Percentiles rank a stretch among this genome's conserved stretches.
Conservation (phyloP, 2,888 invertebrate genomes). For the Calameuta filiformis region DNA sequence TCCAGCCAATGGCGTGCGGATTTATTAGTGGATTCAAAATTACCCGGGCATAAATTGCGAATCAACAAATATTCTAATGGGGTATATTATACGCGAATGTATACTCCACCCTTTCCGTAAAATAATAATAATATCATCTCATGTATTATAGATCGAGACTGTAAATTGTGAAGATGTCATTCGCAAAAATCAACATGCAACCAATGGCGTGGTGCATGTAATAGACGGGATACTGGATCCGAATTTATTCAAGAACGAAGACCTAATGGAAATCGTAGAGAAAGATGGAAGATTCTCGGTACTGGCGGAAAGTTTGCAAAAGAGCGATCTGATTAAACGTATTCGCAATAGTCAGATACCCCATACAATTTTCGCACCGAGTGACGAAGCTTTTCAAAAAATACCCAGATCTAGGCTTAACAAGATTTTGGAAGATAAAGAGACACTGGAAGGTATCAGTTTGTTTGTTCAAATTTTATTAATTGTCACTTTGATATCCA, state of each 20-base stretch:
- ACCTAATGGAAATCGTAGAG: slow-evolving; percentile 71
- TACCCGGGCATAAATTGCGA: slow-evolving; percentile 57
- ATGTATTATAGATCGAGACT: slow-evolving; percentile 64
- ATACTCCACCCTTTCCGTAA: neutral
- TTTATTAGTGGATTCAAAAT: slow-evolving; percentile 61
- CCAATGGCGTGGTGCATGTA: slow-evolving; percentile 76
- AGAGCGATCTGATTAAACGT: slow-evolving; percentile 69
- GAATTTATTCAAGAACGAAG: slow-evolving; percentile 53
- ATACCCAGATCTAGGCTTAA: slow-evolving; percentile 47
- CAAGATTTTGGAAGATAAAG: slow-evolving; percentile 58
- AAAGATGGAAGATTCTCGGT: slow-evolving; percentile 71
- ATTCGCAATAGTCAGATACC: slow-evolving; percentile 70
- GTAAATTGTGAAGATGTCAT: slow-evolving; percentile 77
- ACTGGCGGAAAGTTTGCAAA: slow-evolving; percentile 70
- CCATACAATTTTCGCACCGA: slow-evolving; percentile 75
- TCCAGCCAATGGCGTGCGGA: slow-evolving; percentile 63
- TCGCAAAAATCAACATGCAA: slow-evolving; percentile 72
- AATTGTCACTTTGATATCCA: neutral
- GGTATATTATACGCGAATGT: slow-evolving; percentile 42
- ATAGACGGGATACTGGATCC: slow-evolving; percentile 70
- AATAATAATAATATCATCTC: neutral
- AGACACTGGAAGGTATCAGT: slow-evolving; percentile 53
- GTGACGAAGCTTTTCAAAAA: slow-evolving; percentile 75
- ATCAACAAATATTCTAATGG: slow-evolving; percentile 68
- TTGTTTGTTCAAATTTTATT: neutral